These are phyloP conservation scores for Spongilla lacustris DNA, from an alignment of 37 sponge, comb jelly and placozoan genomes.

Conservation along the genomic window DNA sequence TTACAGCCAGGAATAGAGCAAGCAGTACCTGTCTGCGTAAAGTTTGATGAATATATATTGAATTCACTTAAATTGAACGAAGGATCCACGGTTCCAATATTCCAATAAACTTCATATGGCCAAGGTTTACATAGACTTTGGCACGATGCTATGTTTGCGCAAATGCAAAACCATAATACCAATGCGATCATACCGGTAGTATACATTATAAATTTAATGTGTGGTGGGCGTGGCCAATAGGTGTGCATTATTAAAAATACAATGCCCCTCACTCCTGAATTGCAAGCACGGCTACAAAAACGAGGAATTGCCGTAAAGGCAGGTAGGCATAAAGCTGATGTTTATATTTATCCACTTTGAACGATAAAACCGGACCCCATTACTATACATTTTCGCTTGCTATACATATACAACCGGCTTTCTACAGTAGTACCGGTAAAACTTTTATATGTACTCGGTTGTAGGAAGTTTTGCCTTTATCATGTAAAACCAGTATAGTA, in stretches of 20 bases:
- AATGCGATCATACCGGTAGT: background rate
- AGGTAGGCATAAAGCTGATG: background rate
- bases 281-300: constrained; percentile 48
- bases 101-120: constrained; percentile 33
- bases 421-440: too few species aligned
- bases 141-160: background rate
- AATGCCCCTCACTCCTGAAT: constrained; percentile 36
- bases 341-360: too few species aligned
- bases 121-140: constrained; percentile 11
- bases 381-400: too few species aligned
- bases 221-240: background rate
- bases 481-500: too few species aligned
- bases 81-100: constrained; percentile 29
- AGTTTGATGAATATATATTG: constrained; percentile 33
- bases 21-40: constrained; percentile 36
- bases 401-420: too few species aligned
- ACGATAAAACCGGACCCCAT: too few species aligned
- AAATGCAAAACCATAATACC: background rate
- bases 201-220: too few species aligned
- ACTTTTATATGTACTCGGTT: background rate
- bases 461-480: too few species aligned
- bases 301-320: constrained; percentile 19
- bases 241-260: background rate
- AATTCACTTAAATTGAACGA: background rate
- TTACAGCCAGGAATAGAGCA: constrained; percentile 24